Conservation (phyloP, 2,888 invertebrate species). For the Scelioninae gen. 2 region DNA sequence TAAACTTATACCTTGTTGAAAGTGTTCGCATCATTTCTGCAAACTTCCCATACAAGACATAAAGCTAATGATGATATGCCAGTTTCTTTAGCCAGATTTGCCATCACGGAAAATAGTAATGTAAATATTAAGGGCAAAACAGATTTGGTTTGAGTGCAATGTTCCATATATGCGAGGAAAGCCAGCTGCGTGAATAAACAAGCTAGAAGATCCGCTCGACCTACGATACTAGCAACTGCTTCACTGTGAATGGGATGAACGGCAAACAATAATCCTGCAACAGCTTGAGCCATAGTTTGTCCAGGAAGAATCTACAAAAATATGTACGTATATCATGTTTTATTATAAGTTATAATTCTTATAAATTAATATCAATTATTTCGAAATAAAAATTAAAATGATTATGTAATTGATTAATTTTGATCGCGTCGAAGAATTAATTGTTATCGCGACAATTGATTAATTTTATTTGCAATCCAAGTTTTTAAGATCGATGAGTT, state of each 20-base stretch:
- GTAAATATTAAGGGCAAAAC: slow-evolving; percentile 70
- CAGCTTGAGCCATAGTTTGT: slow-evolving; percentile 81
- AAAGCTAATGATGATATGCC: slow-evolving; percentile 94
- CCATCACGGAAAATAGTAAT: slow-evolving; percentile 81
- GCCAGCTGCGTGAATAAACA: slow-evolving; percentile 93
- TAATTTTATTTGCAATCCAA: too few relatives aligned
- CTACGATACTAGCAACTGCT: slow-evolving; percentile 96
- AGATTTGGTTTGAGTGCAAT: slow-evolving; percentile 76
- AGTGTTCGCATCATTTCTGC: slow-evolving; percentile 70
- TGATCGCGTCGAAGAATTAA: too few relatives aligned
- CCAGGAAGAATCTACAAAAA: slow-evolving; percentile 77
- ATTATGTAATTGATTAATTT: too few relatives aligned
- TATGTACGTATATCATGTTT: too few relatives aligned
- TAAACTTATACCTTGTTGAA: slow-evolving; percentile 67
- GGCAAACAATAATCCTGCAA: slow-evolving; percentile 92
- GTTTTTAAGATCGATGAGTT: too few relatives aligned
- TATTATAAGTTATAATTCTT: too few relatives aligned
- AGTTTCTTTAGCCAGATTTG: slow-evolving; percentile 96
- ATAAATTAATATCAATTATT: too few relatives aligned
- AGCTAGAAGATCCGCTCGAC: slow-evolving; percentile 94
- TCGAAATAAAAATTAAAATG: too few relatives aligned
- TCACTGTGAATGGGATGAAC: slow-evolving; percentile 98
- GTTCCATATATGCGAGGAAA: slow-evolving; percentile 89
- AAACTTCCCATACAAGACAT: slow-evolving; percentile 91
- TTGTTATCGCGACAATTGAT: too few relatives aligned